phyloP scores from a whole-genome alignment of 64 coral and sea anemone species.

The Trachythela sp. region DNA sequence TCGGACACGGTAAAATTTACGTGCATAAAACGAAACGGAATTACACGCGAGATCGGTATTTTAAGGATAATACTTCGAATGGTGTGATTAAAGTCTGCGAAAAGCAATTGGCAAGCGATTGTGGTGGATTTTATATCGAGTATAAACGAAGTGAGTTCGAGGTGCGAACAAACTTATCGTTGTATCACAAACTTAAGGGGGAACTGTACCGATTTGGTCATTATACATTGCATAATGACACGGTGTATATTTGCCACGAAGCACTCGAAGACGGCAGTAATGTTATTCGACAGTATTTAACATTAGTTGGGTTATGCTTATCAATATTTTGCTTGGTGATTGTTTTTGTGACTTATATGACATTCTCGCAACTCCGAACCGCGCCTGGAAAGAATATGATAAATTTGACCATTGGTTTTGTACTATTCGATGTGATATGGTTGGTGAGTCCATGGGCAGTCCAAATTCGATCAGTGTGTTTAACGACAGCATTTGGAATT shows the following conservation, averaged over 20 bases:
- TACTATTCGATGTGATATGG: neutral
- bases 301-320: neutral
- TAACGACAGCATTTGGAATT: neutral
- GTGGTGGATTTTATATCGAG: neutral
- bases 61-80: neutral
- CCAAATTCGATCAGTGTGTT: neutral
- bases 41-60: neutral
- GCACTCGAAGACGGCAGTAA: neutral
- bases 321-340: neutral
- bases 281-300: neutral
- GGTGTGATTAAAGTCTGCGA: neutral
- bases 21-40: too few relatives aligned
- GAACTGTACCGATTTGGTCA: neutral
- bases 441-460: neutral
- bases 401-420: neutral
- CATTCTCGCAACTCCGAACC: neutral
- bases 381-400: neutral
- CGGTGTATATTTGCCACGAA: neutral
- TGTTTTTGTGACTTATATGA: neutral
- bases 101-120: neutral
- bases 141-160: neutral
- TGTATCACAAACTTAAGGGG: neutral
- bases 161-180: neutral
- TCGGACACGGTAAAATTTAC: too few relatives aligned
- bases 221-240: neutral